A percentile compares a stretch with the other conserved stretches of the same genome.
These are phyloP conservation scores for Busseola fusca DNA, from an alignment of 2,888 invertebrate genomes.

Conservation along the genomic window DNA sequence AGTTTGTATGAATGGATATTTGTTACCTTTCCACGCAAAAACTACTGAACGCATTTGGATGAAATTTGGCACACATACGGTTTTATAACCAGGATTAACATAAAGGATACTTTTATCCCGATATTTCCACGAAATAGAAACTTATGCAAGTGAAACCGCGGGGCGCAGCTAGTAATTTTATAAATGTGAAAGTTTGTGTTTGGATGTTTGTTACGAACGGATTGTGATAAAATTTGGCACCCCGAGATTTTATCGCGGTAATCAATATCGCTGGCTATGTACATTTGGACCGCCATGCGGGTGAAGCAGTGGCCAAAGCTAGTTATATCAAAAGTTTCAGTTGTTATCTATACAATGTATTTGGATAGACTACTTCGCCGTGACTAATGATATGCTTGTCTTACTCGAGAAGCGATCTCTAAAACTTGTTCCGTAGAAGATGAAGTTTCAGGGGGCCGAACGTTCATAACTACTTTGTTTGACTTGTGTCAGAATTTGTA, in stretches of 20 bases:
- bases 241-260: not conserved
- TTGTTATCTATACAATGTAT: not conserved
- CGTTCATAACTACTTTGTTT: slow-evolving; percentile 38
- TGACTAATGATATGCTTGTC: not conserved
- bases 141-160: no score
- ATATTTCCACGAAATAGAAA: no score
- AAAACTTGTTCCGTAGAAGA: slow-evolving; percentile 19
- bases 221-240: not conserved
- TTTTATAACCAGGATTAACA: no score
- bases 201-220: not conserved
- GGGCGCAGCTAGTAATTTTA: not conserved
- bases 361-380: not conserved
- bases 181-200: not conserved
- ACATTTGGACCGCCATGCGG: no score
- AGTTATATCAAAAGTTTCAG: not conserved
- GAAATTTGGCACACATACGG: no score
- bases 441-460: slow-evolving; percentile 26
- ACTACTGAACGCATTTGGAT: no score
- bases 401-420: slow-evolving; percentile 4
- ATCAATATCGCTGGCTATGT: no score
- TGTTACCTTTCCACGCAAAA: no score
- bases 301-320: not conserved
- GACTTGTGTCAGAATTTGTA: slow-evolving; percentile 52
- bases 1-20: no score
- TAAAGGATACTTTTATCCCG: no score